Evolutionary conservation across 2,888 invertebrate genomes (phyloP).

Genomic region (Pycnomerus fuliginosus): DNA sequence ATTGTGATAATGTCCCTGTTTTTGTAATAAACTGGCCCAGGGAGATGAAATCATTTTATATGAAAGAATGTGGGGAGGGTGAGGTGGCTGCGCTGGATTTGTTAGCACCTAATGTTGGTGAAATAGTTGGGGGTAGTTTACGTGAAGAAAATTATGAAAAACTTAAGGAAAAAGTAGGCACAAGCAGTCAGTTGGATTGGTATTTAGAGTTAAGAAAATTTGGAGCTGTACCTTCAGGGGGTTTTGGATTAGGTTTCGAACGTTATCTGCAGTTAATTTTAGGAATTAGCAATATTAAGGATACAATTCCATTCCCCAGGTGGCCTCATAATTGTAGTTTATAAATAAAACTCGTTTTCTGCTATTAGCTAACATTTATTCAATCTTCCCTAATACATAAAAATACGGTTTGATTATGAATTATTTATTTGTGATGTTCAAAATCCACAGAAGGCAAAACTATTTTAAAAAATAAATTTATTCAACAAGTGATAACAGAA

Average conservation of each 20-base stretch:
- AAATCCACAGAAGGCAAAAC: conserved; percentile 18
- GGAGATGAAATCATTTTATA: conserved; percentile 92
- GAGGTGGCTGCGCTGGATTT: conserved; percentile 85
- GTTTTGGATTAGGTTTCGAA: conserved; percentile 96
- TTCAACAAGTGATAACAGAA: conserved; percentile 33
- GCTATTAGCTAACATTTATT: conserved; percentile 20
- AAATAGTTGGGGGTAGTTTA: conserved; percentile 92
- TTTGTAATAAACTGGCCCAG: conserved; percentile 91
- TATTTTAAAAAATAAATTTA: conserved; percentile 35
- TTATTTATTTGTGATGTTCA: conserved; percentile 10
- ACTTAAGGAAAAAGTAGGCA: conserved; percentile 64
- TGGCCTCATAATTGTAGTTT: conserved; percentile 86
- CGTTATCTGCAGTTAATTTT: conserved; percentile 82
- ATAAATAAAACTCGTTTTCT: conserved; percentile 41
- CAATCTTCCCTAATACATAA: conserved; percentile 4
- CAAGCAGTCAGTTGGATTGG: conserved; percentile 66
- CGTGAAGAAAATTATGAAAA: conserved; percentile 76
- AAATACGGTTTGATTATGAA: conserved; percentile 11
- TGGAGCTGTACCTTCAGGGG: conserved; percentile 88
- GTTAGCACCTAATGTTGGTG: conserved; percentile 85
- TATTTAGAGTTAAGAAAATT: conserved; percentile 86
- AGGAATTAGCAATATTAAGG: conserved; percentile 85
- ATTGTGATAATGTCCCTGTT: conserved; percentile 72
- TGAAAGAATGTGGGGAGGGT: conserved; percentile 67
- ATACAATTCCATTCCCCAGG: conserved; percentile 91